A percentile compares a stretch with the other conserved stretches of the same genome.
Evolutionary conservation across 2,888 invertebrate species (phyloP).

Genomic region (Hirtodrosophila duncani): DNA sequence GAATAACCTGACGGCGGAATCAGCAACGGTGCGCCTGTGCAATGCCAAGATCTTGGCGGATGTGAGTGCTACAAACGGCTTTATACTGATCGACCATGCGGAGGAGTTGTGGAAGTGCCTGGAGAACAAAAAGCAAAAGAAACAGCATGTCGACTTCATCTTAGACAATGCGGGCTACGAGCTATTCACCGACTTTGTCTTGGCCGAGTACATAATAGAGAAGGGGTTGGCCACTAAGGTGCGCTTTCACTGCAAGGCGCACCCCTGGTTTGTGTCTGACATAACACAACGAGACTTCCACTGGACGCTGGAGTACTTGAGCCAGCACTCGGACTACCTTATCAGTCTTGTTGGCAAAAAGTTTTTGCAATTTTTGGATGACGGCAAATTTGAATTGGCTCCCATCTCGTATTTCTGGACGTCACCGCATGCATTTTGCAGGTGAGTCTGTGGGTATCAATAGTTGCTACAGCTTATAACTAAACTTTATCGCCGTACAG

Average conservation of each 20-base stretch:
- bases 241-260: constrained; percentile 89
- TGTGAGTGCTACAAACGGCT: constrained; percentile 80
- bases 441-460: too few relatives aligned
- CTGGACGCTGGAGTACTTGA: constrained; percentile 82
- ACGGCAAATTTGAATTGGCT: constrained; percentile 78
- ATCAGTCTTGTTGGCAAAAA: constrained; percentile 79
- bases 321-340: constrained; percentile 67
- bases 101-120: constrained; percentile 80
- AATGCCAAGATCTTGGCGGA: constrained; percentile 80
- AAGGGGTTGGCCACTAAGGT: constrained; percentile 82
- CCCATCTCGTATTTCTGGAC: constrained; percentile 91
- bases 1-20: constrained; percentile 86
- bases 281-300: constrained; percentile 86
- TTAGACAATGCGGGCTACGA: constrained; percentile 97
- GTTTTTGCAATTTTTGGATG: constrained; percentile 81
- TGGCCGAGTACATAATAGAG: constrained; percentile 88
- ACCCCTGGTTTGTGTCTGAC: constrained; percentile 98
- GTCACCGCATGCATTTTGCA: constrained; percentile 85
- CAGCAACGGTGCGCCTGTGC: constrained; percentile 79
- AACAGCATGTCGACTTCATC: constrained; percentile 85
- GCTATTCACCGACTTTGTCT: constrained; percentile 90
- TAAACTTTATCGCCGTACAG: constrained; percentile 53
- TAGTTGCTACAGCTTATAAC: too few relatives aligned
- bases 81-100: constrained; percentile 83
- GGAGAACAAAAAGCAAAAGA: constrained; percentile 31